Evolutionary conservation across 1,140 invertebrate genomes (phyloP).

Genomic region (Andricus grossulariae): DNA sequence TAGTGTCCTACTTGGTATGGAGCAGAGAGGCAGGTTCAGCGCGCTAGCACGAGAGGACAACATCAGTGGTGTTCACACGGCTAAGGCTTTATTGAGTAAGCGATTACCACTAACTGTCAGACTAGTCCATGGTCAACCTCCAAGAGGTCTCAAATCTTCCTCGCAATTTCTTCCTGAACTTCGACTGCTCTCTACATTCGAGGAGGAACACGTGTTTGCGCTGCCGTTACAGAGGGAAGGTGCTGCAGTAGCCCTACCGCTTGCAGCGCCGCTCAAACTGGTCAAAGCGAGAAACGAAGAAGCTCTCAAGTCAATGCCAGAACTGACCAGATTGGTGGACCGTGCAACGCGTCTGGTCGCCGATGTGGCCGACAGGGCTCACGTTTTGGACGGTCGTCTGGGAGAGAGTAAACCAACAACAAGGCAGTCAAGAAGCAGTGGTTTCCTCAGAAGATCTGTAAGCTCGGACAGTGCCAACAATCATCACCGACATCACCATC

Average conservation of each 20-base stretch:
- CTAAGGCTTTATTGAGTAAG: conserved; percentile 89
- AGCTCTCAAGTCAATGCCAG: conserved; percentile 85
- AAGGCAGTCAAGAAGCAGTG: conserved; percentile 67
- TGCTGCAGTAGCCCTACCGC: conserved; percentile 86
- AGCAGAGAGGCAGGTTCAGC: conserved; percentile 93
- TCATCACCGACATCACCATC: conserved; percentile 78
- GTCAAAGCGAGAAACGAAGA: conserved; percentile 90
- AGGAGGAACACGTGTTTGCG: conserved; percentile 89
- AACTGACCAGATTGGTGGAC: conserved; percentile 88
- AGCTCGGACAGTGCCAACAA: conserved; percentile 84
- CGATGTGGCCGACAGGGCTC: conserved; percentile 88
- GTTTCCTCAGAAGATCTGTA: conserved; percentile 80
- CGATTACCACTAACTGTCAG: conserved; percentile 92
- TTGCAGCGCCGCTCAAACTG: conserved; percentile 90
- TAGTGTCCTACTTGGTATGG: conserved; percentile 87
- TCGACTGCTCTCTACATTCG: conserved; percentile 88
- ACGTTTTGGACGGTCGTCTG: conserved; percentile 85
- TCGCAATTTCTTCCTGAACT: conserved; percentile 89
- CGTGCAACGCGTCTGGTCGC: conserved; percentile 86
- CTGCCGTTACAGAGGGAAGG: conserved; percentile 86
- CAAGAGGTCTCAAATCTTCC: conserved; percentile 85
- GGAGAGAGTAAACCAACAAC: conserved; percentile 80
- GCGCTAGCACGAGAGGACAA: conserved; percentile 92
- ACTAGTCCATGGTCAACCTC: conserved; percentile 90
- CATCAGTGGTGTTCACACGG: conserved; percentile 93